Evolutionary conservation across 2,113 vertebrate genomes (phyloP), one percentile per base, ranked within the genome.

Genomic region (Phylloscopus trochilus): DNA sequence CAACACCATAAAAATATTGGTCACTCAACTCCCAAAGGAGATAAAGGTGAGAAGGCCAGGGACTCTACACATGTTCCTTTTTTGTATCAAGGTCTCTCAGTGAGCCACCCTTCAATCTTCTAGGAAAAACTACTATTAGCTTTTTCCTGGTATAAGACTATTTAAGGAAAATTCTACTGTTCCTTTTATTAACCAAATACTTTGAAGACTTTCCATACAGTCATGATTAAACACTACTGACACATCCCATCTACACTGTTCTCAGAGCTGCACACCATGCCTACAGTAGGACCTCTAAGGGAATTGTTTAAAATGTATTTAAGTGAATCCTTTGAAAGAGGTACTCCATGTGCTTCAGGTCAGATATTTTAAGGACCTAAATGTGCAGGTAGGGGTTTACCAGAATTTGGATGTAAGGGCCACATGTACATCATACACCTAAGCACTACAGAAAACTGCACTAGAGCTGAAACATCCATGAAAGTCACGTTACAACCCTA

Each of bases 111-210:
- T 79, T 92, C 82, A 81, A 2, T 41, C 83, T 74, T 86, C 31
- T 53, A 16, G 72, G 64, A 51, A 92, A 92, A 83, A 73, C 7
- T 78, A 24, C 27, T 68, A 19, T 10, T 77, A 43, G 20, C 15
- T 58, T 83, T 92, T 94, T 78, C 84, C 30, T 75, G 26, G 18
- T 78, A 35, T 72, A 93, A 84, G 70, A 20, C 53, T 87, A 53
- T 87, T 84, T 77, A 68, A 95, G 64, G 76, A 92, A 85, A 90
- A 92, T 31, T 51, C 31, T 89, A 7, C n/a, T 73, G 89, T 19
- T 90, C 31, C 31, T 88, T 90, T 92, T 92, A 76, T 93, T 76
- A 82, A 69, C 39, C 39, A 86, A 82, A 75, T 58, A 72, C 33
- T 77, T 91, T 52, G 39, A 92, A 89, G 28, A 59, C 60, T 91